phyloP scores from a whole-genome alignment of 2,888 invertebrate genomes.

The Cyrtodaria siliqua region DNA sequence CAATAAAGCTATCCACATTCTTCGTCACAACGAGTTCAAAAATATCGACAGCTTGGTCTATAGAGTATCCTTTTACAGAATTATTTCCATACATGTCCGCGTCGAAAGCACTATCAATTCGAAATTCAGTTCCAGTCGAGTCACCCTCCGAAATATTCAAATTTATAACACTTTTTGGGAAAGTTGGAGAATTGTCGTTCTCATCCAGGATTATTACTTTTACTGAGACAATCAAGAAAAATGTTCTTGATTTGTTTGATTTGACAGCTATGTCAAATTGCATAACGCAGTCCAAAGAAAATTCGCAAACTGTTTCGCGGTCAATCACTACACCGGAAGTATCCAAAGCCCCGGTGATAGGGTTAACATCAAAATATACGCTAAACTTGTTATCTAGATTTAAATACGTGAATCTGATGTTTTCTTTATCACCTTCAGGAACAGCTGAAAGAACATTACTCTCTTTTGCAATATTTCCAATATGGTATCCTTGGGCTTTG shows the following conservation, averaged over 20 bases:
- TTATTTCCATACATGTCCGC: slow-evolving; percentile 54
- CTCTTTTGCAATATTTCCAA: slow-evolving; percentile 61
- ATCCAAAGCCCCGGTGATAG: slow-evolving; percentile 35
- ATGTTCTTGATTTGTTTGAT: slow-evolving; percentile 35
- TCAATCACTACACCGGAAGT: slow-evolving; percentile 46
- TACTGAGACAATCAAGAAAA: slow-evolving; percentile 66
- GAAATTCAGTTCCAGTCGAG: slow-evolving; percentile 34
- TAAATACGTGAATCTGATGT: slow-evolving; percentile 30
- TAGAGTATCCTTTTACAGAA: slow-evolving; percentile 44
- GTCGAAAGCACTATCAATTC: slow-evolving; percentile 47
- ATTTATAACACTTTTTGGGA: slow-evolving; percentile 34
- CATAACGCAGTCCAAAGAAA: slow-evolving; percentile 42
- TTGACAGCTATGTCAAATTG: slow-evolving; percentile 44
- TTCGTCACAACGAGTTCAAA: slow-evolving; percentile 46
- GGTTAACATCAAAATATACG: slow-evolving; percentile 39
- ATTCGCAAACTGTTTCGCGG: slow-evolving; percentile 54
- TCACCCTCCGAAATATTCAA: slow-evolving; percentile 54
- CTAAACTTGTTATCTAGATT: slow-evolving; percentile 13
- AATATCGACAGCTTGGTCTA: slow-evolving; percentile 38
- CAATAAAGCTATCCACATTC: slow-evolving; percentile 44
- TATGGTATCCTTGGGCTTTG: slow-evolving; percentile 30
- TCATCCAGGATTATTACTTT: slow-evolving; percentile 64
- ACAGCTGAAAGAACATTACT: slow-evolving; percentile 31
- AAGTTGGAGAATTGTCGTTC: slow-evolving; percentile 73
- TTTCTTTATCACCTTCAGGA: slow-evolving; percentile 21